Evolutionary conservation across 1,140 invertebrate species (phyloP).

Genomic region (Paraescarpia echinospica): DNA sequence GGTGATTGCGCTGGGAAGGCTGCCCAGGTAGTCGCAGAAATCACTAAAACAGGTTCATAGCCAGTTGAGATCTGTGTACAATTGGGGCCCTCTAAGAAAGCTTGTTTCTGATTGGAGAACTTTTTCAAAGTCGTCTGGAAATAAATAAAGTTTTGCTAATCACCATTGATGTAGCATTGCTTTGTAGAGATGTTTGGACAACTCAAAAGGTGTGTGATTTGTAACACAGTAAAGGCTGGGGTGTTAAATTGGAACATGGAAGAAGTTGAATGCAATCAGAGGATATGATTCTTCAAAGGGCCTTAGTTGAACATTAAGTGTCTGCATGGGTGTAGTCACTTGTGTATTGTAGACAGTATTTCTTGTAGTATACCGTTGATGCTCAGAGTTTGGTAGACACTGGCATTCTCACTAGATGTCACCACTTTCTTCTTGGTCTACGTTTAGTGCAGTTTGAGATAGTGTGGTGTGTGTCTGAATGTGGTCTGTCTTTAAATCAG

Average conservation of each 20-base stretch:
- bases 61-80: background rate
- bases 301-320: background rate
- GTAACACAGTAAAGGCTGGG: background rate
- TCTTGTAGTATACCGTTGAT: too few relatives aligned
- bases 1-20: conserved; percentile 32
- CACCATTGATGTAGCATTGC: background rate
- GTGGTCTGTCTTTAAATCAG: too few relatives aligned
- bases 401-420: too few relatives aligned
- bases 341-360: background rate
- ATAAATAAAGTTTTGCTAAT: background rate
- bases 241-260: background rate
- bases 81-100: background rate
- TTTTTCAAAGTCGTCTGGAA: conserved; percentile 5
- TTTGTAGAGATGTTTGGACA: background rate
- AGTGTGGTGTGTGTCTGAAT: too few relatives aligned
- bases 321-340: background rate
- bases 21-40: conserved; percentile 52
- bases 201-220: background rate
- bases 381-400: too few relatives aligned
- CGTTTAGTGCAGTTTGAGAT: too few relatives aligned
- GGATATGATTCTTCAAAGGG: background rate
- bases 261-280: background rate
- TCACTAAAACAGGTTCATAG: conserved; percentile 53
- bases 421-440: too few relatives aligned
- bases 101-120: conserved; percentile 19